Percentiles rank a stretch among this genome's conserved stretches.
Evolutionary conservation across 2,113 vertebrate genomes (phyloP).

Genomic region (Cynocephalus volans): DNA sequence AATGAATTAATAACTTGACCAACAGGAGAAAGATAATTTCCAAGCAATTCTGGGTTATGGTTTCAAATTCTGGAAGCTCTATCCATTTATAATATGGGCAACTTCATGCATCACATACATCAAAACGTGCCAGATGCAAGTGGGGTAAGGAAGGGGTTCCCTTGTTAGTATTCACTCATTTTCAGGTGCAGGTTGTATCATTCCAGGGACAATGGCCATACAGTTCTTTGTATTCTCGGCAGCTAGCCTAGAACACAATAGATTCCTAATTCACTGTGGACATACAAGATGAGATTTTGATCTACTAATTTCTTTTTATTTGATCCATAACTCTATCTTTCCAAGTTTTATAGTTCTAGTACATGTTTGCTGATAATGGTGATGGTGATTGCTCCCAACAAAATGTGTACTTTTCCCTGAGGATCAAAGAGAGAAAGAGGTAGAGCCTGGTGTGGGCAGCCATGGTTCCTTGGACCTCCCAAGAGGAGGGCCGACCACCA

Average conservation of each 20-base stretch:
- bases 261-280: not conserved
- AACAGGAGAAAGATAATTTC: not conserved
- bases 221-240: fast-evolving
- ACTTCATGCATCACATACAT: not conserved
- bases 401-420: not conserved
- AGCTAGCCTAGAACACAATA: not conserved
- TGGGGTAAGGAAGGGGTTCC: not conserved
- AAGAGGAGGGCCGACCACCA: not conserved
- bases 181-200: not conserved
- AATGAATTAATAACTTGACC: not conserved
- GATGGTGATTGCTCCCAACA: not conserved
- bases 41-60: not conserved
- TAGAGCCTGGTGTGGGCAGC: not conserved
- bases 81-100: not conserved
- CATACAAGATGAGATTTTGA: not conserved
- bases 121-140: not conserved
- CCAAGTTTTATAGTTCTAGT: not conserved
- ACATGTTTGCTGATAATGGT: not conserved
- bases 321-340: not conserved
- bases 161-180: not conserved
- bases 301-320: not conserved
- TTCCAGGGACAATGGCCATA: not conserved
- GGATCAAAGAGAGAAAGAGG: not conserved
- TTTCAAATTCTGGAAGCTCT: not conserved
- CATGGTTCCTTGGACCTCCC: not conserved